phyloP scores from a whole-genome alignment of 2,113 vertebrate genomes.

The Mesocricetus auratus region DNA sequence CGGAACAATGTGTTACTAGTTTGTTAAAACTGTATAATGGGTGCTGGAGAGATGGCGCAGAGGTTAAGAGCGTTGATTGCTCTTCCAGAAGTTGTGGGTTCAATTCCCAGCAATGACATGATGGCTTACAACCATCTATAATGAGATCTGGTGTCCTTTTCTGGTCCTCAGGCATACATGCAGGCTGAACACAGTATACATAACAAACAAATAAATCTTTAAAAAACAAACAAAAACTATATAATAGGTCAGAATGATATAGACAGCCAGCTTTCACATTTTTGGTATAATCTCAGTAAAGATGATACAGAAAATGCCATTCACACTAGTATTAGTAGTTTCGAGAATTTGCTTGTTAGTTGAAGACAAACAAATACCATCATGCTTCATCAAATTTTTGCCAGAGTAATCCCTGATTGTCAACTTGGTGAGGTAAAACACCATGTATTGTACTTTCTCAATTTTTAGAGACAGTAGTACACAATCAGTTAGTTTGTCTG shows the following conservation, averaged over 20 bases:
- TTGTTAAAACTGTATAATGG: neutral
- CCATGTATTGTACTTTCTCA: neutral
- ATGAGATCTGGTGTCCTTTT: too few relatives aligned
- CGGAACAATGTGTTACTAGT: neutral
- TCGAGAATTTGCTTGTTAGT: neutral
- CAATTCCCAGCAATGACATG: too few relatives aligned
- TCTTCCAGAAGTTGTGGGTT: too few relatives aligned
- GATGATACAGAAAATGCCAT: neutral
- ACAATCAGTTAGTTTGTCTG: neutral
- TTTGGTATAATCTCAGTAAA: neutral
- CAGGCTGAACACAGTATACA: too few relatives aligned
- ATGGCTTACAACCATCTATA: too few relatives aligned
- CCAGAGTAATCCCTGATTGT: neutral
- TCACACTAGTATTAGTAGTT: slow-evolving; percentile 24
- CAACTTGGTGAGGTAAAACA: neutral
- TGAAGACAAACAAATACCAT: neutral
- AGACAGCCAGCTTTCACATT: neutral
- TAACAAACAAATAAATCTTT: neutral
- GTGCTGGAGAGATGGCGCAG: too few relatives aligned
- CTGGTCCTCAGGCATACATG: too few relatives aligned
- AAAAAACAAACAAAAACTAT: neutral
- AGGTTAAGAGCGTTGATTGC: too few relatives aligned
- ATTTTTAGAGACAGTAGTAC: neutral
- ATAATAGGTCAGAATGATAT: neutral
- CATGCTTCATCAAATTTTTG: neutral